phyloP scores from a whole-genome alignment of 2,888 invertebrate genomes.

The Blastobasis lacticolella region DNA sequence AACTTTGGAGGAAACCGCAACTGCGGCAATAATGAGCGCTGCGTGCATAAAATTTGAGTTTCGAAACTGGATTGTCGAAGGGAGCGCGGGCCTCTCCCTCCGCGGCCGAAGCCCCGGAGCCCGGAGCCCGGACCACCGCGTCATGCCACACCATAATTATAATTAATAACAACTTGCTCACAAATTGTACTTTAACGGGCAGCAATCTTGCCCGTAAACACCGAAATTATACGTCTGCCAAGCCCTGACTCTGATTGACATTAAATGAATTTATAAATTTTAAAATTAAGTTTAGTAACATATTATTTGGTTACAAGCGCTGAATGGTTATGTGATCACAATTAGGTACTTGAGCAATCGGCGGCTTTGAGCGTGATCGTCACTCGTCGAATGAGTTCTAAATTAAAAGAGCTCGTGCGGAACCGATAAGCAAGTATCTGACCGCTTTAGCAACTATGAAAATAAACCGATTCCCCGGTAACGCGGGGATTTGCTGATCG shows the following conservation, averaged over 20 bases:
- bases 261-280: slow-evolving; percentile 22
- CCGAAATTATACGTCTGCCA: slow-evolving; percentile 37
- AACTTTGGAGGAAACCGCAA: not conserved
- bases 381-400: slow-evolving; percentile 23
- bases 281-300: slow-evolving; percentile 1
- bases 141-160: slow-evolving; percentile 17
- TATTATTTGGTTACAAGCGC: not conserved
- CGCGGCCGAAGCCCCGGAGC: slow-evolving; percentile 10
- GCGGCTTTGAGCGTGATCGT: slow-evolving; percentile 20
- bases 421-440: slow-evolving; percentile 17
- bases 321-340: not conserved
- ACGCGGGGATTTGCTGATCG: slow-evolving; percentile 56
- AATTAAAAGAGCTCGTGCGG: slow-evolving; percentile 19
- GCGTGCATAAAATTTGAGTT: slow-evolving; percentile 7
- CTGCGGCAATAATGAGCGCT: not conserved
- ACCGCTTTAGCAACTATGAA: slow-evolving; percentile 31
- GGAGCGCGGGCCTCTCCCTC: slow-evolving; percentile 16
- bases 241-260: slow-evolving; percentile 30
- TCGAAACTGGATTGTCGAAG: slow-evolving; percentile 34
- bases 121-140: slow-evolving; percentile 23
- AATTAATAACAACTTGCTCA: slow-evolving; percentile 46
- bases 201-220: slow-evolving; percentile 28
- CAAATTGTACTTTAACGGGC: slow-evolving; percentile 40
- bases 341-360: too few relatives aligned
- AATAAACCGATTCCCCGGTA: slow-evolving; percentile 43